These are phyloP conservation scores for Amphipyra tragopoginis DNA, from an alignment of 2,888 invertebrate species.

Conservation along the genomic window DNA sequence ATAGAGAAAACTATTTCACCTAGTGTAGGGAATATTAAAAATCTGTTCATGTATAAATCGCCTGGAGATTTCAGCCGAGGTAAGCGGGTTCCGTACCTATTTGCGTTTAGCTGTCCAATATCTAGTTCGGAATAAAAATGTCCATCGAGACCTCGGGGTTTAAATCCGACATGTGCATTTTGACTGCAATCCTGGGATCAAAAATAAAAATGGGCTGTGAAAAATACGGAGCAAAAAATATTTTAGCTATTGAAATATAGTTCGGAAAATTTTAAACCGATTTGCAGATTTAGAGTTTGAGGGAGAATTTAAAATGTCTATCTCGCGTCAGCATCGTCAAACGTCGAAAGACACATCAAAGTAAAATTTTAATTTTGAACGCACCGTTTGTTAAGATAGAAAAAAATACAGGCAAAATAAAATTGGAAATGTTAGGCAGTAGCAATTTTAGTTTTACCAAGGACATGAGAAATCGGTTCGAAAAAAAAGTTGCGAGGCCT, in stretches of 20 bases:
- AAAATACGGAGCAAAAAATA: constrained; percentile 59
- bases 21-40: constrained; percentile 43
- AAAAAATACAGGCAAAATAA: too few species aligned
- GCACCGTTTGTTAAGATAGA: too few species aligned
- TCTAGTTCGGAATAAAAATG: constrained; percentile 59
- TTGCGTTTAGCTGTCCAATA: constrained; percentile 59
- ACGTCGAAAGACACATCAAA: background rate
- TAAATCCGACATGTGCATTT: constrained; percentile 72
- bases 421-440: too few species aligned
- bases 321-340: background rate
- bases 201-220: constrained; percentile 64
- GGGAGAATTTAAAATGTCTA: constrained; percentile 15
- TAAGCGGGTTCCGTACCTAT: constrained; percentile 53
- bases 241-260: constrained; percentile 56
- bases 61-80: constrained; percentile 38
- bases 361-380: too few species aligned
- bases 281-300: constrained; percentile 29
- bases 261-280: constrained; percentile 44
- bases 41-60: constrained; percentile 34
- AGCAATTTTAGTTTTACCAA: too few species aligned
- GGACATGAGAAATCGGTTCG: too few species aligned
- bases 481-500: too few species aligned
- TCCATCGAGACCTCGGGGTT: constrained; percentile 52
- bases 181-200: constrained; percentile 69
- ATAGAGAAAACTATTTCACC: constrained; percentile 27